Evolutionary conservation across 2,113 vertebrate species (phyloP).

Genomic region (Cinclus mexicanus): DNA sequence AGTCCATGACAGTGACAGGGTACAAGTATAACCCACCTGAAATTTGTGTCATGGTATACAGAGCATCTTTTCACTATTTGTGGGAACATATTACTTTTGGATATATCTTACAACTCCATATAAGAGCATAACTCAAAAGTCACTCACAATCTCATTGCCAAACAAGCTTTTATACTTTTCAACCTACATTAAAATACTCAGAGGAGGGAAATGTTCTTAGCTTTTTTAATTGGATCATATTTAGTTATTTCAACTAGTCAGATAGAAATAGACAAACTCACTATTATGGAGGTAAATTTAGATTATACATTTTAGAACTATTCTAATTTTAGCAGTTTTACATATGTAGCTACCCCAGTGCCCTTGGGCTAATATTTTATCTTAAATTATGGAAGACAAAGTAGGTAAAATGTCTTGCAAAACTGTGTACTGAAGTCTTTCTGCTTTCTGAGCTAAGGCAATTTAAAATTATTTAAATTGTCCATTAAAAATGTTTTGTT

Average conservation of each 20-base stretch:
- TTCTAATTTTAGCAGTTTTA: slow-evolving; percentile 10
- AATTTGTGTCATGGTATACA: not conserved
- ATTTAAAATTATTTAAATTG: not conserved
- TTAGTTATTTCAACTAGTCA: not conserved
- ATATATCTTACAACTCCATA: not conserved
- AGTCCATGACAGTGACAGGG: not conserved
- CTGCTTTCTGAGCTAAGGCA: not conserved
- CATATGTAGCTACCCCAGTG: not conserved
- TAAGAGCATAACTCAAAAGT: not conserved
- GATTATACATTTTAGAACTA: not conserved
- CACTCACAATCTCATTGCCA: not conserved
- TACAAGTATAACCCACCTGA: not conserved
- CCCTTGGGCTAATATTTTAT: not conserved
- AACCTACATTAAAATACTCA: not conserved
- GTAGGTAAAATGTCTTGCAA: not conserved
- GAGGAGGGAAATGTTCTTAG: not conserved
- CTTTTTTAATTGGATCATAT: not conserved
- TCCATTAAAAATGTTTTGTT: not conserved
- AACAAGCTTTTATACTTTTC: not conserved
- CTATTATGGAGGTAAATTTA: not conserved
- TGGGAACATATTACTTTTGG: not conserved
- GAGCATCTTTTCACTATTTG: not conserved
- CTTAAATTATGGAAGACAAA: not conserved
- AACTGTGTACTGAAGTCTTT: not conserved
- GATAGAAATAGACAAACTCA: not conserved